Evolutionary conservation across 2,888 invertebrate genomes (phyloP).

Genomic region (Drosophila pegasa): DNA sequence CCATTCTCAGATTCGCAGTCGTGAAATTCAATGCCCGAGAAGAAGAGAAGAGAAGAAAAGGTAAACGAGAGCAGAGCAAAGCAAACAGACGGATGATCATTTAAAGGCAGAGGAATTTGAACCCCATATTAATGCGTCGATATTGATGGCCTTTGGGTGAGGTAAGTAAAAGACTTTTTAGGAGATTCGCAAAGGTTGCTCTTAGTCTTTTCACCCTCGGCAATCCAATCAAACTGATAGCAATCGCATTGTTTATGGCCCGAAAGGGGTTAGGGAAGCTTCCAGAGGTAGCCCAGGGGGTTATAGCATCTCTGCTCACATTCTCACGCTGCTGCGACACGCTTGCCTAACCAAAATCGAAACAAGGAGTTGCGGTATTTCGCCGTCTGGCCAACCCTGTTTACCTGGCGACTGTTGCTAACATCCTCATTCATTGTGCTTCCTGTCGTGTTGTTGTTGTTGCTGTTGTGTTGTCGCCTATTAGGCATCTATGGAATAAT

Average conservation of each 20-base stretch:
- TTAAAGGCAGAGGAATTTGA: slow-evolving; percentile 33
- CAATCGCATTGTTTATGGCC: slow-evolving; percentile 73
- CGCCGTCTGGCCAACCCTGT: slow-evolving; percentile 18
- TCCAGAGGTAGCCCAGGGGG: neutral
- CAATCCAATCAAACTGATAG: slow-evolving; percentile 63
- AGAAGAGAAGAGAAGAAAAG: slow-evolving; percentile 8
- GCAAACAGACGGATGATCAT: slow-evolving; percentile 29
- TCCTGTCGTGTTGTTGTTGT: slow-evolving; percentile 27
- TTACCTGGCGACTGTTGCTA: slow-evolving; percentile 48
- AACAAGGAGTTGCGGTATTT: slow-evolving; percentile 40
- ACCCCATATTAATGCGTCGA: slow-evolving; percentile 21
- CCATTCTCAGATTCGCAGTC: slow-evolving; percentile 39
- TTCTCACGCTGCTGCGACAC: slow-evolving; percentile 69
- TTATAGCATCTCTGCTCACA: slow-evolving; percentile 23
- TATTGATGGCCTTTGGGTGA: slow-evolving; percentile 46
- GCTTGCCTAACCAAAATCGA: slow-evolving; percentile 44
- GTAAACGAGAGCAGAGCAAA: slow-evolving; percentile 23
- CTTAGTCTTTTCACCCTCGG: neutral
- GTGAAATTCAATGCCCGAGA: slow-evolving; percentile 36
- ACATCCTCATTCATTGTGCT: slow-evolving; percentile 51
- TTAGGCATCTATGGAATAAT: slow-evolving; percentile 71
- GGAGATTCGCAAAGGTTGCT: neutral
- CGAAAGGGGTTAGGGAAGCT: slow-evolving; percentile 24
- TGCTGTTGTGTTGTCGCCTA: slow-evolving; percentile 53
- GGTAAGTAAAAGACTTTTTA: slow-evolving; percentile 1